phyloP scores from a whole-genome alignment of 2,797 vertebrate genomes.

The Cryptoblepharus egeriae region DNA sequence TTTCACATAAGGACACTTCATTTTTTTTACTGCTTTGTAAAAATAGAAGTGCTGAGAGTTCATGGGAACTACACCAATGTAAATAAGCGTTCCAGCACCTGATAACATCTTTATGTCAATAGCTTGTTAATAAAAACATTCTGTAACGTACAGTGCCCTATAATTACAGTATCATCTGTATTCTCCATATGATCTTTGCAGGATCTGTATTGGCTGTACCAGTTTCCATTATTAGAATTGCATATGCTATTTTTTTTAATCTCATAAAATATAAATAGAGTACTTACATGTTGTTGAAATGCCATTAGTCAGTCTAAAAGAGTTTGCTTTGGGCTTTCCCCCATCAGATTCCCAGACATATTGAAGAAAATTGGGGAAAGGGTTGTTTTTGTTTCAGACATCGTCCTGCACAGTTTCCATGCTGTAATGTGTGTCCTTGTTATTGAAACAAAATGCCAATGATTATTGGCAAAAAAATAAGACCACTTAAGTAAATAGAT shows the following conservation, averaged over 20 bases:
- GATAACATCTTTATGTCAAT: slow-evolving; percentile 5
- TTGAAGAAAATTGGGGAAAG: background rate
- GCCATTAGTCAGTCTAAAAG: background rate
- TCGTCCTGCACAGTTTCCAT: background rate
- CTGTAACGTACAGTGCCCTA: background rate
- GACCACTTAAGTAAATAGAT: no score
- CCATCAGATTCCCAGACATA: background rate
- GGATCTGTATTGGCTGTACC: background rate
- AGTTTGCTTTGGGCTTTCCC: background rate
- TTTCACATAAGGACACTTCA: background rate
- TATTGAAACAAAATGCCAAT: no score
- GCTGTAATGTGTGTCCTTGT: no score
- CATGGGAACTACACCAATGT: background rate
- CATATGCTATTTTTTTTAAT: background rate
- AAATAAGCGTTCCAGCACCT: background rate
- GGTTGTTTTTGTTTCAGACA: background rate
- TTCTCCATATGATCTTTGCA: background rate
- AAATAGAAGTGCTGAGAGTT: slow-evolving; percentile 17
- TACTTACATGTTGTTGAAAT: background rate
- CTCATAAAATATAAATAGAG: background rate
- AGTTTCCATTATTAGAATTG: background rate
- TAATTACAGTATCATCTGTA: background rate
- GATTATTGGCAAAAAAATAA: no score
- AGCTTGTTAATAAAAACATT: slow-evolving; percentile 1
- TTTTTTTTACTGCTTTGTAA: background rate